A percentile compares a stretch with the other conserved stretches of the same genome.
Conservation (phyloP, 2,888 invertebrate species). For the Coelogynopora nodosa region DNA sequence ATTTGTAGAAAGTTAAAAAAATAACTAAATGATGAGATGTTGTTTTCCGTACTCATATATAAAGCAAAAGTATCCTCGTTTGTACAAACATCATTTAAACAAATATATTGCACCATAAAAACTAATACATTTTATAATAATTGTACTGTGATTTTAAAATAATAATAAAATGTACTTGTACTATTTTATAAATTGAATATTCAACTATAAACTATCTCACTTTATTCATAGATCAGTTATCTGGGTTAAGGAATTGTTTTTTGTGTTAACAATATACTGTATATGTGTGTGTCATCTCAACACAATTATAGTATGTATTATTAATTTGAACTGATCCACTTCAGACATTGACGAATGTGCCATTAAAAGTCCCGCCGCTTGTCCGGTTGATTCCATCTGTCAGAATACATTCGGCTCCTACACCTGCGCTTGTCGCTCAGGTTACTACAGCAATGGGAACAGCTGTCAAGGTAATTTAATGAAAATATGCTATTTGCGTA, state of each 20-base stretch:
- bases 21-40: no score
- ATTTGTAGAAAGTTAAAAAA: no score
- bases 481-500: not conserved
- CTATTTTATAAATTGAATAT: no score
- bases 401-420: not conserved
- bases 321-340: not conserved
- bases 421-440: conserved; percentile 1
- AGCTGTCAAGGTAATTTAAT: not conserved
- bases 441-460: not conserved
- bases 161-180: no score
- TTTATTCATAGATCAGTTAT: not conserved
- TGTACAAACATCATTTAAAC: no score
- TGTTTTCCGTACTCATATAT: no score
- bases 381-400: not conserved
- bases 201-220: no score
- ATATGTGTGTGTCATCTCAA: not conserved
- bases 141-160: no score
- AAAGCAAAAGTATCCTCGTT: no score
- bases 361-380: not conserved
- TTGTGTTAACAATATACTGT: no score
- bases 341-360: not conserved
- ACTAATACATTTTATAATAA: no score
- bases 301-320: not conserved
- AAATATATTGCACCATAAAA: no score
- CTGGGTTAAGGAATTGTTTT: not conserved